Evolutionary conservation across 2,888 invertebrate species (phyloP), one percentile per base, ranked within the genome.

Genomic region (Baronia brevicornis): DNA sequence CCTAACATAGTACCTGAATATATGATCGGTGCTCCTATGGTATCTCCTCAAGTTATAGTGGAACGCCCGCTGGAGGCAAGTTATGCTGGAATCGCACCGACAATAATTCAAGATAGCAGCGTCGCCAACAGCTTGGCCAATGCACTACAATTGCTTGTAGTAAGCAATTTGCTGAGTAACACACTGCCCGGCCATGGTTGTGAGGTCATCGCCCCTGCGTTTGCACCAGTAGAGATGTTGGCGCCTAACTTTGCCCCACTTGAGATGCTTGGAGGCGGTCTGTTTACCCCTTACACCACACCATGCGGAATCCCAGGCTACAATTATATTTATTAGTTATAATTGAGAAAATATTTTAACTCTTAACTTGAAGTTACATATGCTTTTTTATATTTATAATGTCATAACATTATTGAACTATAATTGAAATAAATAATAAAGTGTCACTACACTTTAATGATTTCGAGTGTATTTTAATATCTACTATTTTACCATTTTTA

Each of bases 111-210:
- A 37, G 79, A 79, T 8, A 70, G 67, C 25, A 61, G 67, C 2
- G 75, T 79, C 0, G 74, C 77, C 0, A 78, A 68, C 26, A 79
- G 67, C 25, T 33, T 80, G 12, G 79, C 78, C 0, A 77, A 79
- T 38, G 68, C 75, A 0, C 42, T 80, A 2, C 79, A 80, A 23
- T 44, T 80, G 9, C 32, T 80, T 1, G 66, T 79, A 0, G 79
- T 80, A 0, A 74, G 75, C 45, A 79, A 69, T 28, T 40, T 79
- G 1, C 34, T 80, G 1, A 67, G 72, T 27, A 69, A 62, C 19
- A 72, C 70, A 0, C 36, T 79, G 14, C 70, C 72, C 0, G 49
- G 51, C 0, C 41, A 54, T 8, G 20, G 26, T 8, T 45, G 43
- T n/a, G 46, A 36, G 18, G 13, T 30, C 11, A 5, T 36, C 9